These are phyloP conservation scores for Orussus abietinus DNA, from an alignment of 1,140 invertebrate genomes.

Conservation along the genomic window DNA sequence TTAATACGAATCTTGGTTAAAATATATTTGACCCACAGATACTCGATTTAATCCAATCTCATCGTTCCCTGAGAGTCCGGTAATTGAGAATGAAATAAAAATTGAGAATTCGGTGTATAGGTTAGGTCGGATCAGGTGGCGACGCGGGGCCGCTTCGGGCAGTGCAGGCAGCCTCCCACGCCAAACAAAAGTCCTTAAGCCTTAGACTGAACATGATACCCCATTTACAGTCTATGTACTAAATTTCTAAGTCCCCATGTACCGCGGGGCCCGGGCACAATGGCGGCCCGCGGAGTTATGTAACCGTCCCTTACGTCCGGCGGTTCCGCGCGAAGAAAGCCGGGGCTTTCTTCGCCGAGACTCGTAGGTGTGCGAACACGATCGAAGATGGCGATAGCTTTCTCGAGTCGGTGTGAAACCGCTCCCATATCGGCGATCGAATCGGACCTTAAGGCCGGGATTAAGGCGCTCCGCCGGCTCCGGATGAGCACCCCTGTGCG, in stretches of 20 bases:
- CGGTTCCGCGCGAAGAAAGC: conserved; percentile 16
- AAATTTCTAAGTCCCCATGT: conserved; percentile 46
- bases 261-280: conserved; percentile 16
- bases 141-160: conserved; percentile 2
- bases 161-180: conserved; percentile 44
- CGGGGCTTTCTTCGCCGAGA: conserved; percentile 21
- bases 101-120: no score
- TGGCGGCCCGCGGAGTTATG: conserved; percentile 21
- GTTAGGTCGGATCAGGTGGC: conserved; percentile 35
- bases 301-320: conserved; percentile 21
- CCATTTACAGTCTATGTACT: conserved; percentile 50
- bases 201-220: conserved; percentile 54
- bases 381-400: conserved; percentile 27
- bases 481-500: no score
- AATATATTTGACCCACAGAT: no score
- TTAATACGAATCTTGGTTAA: no score
- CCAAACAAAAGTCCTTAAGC: conserved; percentile 54
- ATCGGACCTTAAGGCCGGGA: no score
- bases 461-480: no score
- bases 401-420: conserved; percentile 21
- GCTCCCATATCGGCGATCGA: conserved; percentile 2
- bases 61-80: conserved; percentile 17
- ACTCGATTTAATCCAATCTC: no score
- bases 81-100: no score
- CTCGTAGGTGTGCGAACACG: conserved; percentile 4